A percentile compares a stretch with the other conserved stretches of the same genome.
Evolutionary conservation across 2,113 vertebrate species (phyloP).

Genomic region (Cyprinus carpio): DNA sequence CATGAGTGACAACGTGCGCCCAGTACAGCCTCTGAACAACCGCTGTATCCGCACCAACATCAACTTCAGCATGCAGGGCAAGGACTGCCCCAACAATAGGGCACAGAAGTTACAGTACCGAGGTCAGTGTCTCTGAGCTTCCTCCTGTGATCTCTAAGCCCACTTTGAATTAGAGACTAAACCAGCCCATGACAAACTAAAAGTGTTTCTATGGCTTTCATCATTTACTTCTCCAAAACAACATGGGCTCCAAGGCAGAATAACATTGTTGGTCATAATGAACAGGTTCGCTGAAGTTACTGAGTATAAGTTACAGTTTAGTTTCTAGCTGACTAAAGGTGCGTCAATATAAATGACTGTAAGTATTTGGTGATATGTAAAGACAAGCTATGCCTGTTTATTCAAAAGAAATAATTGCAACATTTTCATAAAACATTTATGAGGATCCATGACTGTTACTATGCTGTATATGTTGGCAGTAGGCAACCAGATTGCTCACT

Average conservation of each 20-base stretch:
- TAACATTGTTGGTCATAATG: not conserved
- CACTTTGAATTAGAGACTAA: not conserved
- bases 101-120: constrained; percentile 98
- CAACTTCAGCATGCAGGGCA: constrained; percentile 98
- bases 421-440: not conserved
- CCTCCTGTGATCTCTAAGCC: not conserved
- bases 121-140: constrained; percentile 69
- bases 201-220: not conserved
- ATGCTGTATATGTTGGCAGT: not conserved
- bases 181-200: not conserved
- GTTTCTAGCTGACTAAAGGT: not conserved
- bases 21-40: constrained; percentile 95
- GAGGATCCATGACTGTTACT: not conserved
- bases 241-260: too few relatives aligned
- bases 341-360: not conserved
- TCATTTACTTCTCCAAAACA: not conserved
- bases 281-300: not conserved
- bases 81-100: constrained; percentile 98
- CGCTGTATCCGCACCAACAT: constrained; percentile 99
- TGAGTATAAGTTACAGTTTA: not conserved
- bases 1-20: constrained; percentile 98
- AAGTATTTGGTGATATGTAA: not conserved
- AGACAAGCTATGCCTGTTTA: not conserved
- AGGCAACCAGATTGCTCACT: not conserved
- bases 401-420: constrained; percentile 4